phyloP scores from a whole-genome alignment of 2,113 vertebrate species.

The Macrotis lagotis region DNA sequence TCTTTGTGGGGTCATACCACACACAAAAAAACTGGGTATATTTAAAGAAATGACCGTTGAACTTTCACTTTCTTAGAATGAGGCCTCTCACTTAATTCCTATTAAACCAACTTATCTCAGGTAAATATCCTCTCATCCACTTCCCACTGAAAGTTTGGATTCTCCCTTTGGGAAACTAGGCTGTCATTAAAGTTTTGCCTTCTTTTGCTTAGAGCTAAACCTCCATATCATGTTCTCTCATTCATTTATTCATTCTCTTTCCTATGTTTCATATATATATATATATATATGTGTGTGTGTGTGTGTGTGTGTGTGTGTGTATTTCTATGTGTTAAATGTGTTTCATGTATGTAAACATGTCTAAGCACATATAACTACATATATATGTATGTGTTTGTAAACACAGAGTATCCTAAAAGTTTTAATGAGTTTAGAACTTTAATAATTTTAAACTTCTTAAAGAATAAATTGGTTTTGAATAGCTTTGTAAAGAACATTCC shows the following conservation, averaged over 20 bases:
- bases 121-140: background rate
- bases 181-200: background rate
- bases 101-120: background rate
- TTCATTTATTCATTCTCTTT: background rate
- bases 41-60: background rate
- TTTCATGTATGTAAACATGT: background rate
- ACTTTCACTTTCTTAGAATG: background rate
- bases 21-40: background rate
- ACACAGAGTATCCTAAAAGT: background rate
- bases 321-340: too few relatives aligned
- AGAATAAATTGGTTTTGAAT: background rate
- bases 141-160: background rate
- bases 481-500: background rate
- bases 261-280: background rate
- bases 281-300: background rate
- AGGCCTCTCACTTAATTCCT: background rate
- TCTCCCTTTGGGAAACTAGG: background rate
- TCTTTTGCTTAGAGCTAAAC: background rate
- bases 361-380: background rate
- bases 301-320: background rate
- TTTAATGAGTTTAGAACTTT: background rate
- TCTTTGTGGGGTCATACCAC: background rate
- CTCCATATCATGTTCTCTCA: background rate
- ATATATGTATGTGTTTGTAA: background rate
- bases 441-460: background rate